phyloP scores from a whole-genome alignment of 2,888 invertebrate species.

The Alsophila aescularia region DNA sequence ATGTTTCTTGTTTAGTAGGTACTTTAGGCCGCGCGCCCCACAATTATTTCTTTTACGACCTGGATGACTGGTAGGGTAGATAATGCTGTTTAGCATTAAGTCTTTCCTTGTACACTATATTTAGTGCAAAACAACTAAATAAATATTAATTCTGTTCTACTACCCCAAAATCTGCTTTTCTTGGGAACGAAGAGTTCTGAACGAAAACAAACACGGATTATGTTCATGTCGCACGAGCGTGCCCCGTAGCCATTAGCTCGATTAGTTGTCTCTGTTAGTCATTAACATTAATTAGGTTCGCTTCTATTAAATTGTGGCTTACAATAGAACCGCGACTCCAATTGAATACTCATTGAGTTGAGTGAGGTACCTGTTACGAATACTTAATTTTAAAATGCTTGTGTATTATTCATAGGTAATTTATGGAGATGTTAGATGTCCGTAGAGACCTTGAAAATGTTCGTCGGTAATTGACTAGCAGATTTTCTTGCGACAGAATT shows the following conservation, averaged over 20 bases:
- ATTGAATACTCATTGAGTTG: neutral
- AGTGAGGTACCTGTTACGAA: neutral
- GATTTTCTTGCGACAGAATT: neutral
- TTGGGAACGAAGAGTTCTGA: no score
- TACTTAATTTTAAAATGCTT: no score
- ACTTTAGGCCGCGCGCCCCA: no score
- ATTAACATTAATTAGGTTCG: slow-evolving; percentile 18
- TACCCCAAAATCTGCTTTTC: no score
- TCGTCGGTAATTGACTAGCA: neutral
- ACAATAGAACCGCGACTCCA: slow-evolving; percentile 15
- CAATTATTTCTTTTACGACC: no score
- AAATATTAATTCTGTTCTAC: no score
- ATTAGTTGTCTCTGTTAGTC: slow-evolving; percentile 12
- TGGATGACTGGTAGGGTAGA: no score
- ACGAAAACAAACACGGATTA: slow-evolving; percentile 1
- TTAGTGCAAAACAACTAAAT: no score
- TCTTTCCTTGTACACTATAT: no score
- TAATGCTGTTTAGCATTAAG: no score
- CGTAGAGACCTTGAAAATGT: neutral
- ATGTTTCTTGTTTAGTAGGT: no score
- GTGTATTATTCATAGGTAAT: neutral
- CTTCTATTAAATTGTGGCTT: slow-evolving; percentile 9
- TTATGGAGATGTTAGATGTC: neutral
- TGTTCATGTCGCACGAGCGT: slow-evolving; percentile 8
- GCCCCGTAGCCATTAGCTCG: slow-evolving; percentile 10